Evolutionary conservation across 2,888 invertebrate species (phyloP).

Genomic region (Mythimna lalbum): DNA sequence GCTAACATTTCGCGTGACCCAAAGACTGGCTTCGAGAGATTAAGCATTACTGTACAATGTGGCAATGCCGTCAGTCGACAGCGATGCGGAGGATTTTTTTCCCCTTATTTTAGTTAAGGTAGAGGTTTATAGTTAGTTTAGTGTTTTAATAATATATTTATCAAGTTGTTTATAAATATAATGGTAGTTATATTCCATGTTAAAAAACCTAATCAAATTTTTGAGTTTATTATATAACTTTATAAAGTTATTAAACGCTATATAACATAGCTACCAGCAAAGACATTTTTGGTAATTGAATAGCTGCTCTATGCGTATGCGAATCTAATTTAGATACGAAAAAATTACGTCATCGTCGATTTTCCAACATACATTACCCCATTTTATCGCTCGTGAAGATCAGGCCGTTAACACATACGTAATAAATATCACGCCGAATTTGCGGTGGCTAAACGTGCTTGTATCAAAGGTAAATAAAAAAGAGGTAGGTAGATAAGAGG

Average conservation of each 20-base stretch:
- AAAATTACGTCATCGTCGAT: conserved; percentile 28
- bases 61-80: too few relatives aligned
- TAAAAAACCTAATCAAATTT: neutral
- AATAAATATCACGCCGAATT: conserved; percentile 21
- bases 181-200: too few relatives aligned
- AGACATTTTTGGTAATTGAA: neutral
- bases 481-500: neutral
- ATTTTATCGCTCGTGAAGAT: conserved; percentile 27
- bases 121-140: too few relatives aligned
- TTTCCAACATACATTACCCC: conserved; percentile 22
- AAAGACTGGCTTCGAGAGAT: too few relatives aligned
- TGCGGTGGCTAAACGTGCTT: neutral
- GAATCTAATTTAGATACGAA: conserved; percentile 41
- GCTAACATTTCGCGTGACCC: too few relatives aligned
- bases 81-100: too few relatives aligned
- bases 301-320: neutral
- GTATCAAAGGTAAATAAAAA: neutral
- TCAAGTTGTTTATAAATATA: too few relatives aligned
- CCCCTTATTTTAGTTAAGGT: too few relatives aligned
- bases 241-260: neutral
- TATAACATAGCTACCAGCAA: neutral
- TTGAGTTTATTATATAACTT: neutral
- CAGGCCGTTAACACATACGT: conserved; percentile 16
- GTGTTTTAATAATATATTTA: too few relatives aligned
- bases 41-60: too few relatives aligned